Percentiles rank a stretch among this genome's conserved stretches.
Conservation (phyloP, 2,888 invertebrate genomes). For the Steinernema carpocapsae region DNA sequence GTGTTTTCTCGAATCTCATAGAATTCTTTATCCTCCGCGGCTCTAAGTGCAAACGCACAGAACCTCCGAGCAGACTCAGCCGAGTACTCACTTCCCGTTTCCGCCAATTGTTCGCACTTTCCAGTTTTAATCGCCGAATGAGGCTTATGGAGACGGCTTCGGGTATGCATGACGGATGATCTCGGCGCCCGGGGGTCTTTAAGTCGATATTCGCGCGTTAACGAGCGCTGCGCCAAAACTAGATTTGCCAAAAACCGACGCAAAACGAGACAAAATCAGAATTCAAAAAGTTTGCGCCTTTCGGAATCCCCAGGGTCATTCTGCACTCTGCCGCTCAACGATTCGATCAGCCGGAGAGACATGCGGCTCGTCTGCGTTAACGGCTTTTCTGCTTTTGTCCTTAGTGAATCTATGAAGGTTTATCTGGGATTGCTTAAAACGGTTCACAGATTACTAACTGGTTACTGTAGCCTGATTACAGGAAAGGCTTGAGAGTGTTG, state of each 20-base stretch:
- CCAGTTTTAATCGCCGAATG: not conserved
- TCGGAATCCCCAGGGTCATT: constrained; percentile 2
- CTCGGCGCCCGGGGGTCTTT: too few species aligned
- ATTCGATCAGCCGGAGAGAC: not conserved
- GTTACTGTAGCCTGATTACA: too few species aligned
- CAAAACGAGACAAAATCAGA: constrained; percentile 4
- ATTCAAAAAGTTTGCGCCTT: not conserved
- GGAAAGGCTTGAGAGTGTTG: too few species aligned
- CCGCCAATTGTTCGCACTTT: not conserved
- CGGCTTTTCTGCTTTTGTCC: too few species aligned
- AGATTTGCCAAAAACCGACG: not conserved
- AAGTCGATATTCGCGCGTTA: not conserved
- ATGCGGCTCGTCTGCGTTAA: not conserved
- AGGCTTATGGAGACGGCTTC: not conserved
- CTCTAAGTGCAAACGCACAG: too few species aligned
- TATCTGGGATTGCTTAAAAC: too few species aligned
- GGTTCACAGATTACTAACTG: too few species aligned
- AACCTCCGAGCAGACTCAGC: too few species aligned
- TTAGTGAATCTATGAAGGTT: too few species aligned
- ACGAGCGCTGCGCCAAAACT: not conserved
- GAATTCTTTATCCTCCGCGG: too few species aligned
- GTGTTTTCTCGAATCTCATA: too few species aligned
- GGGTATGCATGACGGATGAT: not conserved
- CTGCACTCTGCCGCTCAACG: not conserved
- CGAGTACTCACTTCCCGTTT: not conserved